Conservation (phyloP, 2,888 invertebrate species). For the Microdon myrmicae region DNA sequence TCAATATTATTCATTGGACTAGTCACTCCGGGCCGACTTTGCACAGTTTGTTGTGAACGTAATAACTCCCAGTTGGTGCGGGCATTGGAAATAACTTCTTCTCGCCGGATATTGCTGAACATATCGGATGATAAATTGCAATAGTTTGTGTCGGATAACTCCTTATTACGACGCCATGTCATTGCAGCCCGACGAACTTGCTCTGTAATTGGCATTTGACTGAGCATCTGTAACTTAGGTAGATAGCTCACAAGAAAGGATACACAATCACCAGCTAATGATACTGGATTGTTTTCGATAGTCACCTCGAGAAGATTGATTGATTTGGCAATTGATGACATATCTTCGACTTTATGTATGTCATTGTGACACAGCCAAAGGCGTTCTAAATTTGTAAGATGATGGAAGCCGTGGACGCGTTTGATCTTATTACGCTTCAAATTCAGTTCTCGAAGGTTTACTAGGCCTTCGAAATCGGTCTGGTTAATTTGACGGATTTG, state of each 20-base stretch:
- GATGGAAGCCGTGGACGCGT: conserved; percentile 82
- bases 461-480: conserved; percentile 81
- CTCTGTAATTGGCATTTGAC: conserved; percentile 82
- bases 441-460: conserved; percentile 85
- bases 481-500: conserved; percentile 81
- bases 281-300: conserved; percentile 86
- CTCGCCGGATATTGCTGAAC: conserved; percentile 72
- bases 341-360: conserved; percentile 82
- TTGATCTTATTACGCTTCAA: conserved; percentile 85
- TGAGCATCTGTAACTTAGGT: conserved; percentile 77
- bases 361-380: conserved; percentile 68
- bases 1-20: conserved; percentile 15
- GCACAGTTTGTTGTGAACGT: conserved; percentile 71
- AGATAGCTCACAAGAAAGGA: conserved; percentile 84
- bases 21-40: conserved; percentile 22
- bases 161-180: conserved; percentile 83
- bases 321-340: conserved; percentile 83
- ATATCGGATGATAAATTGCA: conserved; percentile 68
- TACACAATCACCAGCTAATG: conserved; percentile 81
- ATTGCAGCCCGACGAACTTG: conserved; percentile 81
- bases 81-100: conserved; percentile 86
- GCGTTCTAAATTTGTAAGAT: conserved; percentile 77
- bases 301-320: conserved; percentile 82
- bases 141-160: conserved; percentile 71
- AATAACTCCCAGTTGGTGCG: conserved; percentile 88